Evolutionary conservation across 2,797 vertebrate genomes (phyloP).

Genomic region (Cryptoprocta ferox): DNA sequence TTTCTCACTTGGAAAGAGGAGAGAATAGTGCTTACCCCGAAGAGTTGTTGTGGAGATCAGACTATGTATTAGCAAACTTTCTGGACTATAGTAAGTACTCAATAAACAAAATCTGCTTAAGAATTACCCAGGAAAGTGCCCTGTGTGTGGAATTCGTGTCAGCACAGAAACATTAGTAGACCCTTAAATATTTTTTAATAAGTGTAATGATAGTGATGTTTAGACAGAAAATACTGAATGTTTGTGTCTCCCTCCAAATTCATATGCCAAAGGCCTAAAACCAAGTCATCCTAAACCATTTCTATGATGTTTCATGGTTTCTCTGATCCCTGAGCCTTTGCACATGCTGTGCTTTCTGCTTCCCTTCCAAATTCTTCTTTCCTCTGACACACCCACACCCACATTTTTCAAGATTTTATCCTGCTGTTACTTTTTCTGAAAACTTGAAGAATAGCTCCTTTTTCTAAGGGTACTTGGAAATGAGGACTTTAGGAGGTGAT

Average conservation of each 20-base stretch:
- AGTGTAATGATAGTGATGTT: neutral
- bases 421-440: neutral
- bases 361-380: neutral
- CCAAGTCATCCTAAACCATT: neutral
- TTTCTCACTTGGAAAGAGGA: neutral
- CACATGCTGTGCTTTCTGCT: neutral
- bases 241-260: no score
- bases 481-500: neutral
- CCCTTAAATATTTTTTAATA: neutral
- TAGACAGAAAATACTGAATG: neutral
- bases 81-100: neutral
- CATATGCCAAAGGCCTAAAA: neutral
- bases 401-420: neutral
- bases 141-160: neutral
- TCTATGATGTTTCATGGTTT: neutral
- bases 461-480: neutral
- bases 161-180: neutral
- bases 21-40: neutral
- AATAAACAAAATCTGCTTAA: neutral
- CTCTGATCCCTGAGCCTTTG: neutral
- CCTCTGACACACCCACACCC: neutral
- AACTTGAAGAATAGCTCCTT: neutral
- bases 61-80: neutral
- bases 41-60: neutral
- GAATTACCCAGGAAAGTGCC: neutral